Evolutionary conservation across 92 coral and sea anemone genomes (phyloP), one percentile per base, ranked within the genome.

Genomic region (Umimayanthus kanabou): DNA sequence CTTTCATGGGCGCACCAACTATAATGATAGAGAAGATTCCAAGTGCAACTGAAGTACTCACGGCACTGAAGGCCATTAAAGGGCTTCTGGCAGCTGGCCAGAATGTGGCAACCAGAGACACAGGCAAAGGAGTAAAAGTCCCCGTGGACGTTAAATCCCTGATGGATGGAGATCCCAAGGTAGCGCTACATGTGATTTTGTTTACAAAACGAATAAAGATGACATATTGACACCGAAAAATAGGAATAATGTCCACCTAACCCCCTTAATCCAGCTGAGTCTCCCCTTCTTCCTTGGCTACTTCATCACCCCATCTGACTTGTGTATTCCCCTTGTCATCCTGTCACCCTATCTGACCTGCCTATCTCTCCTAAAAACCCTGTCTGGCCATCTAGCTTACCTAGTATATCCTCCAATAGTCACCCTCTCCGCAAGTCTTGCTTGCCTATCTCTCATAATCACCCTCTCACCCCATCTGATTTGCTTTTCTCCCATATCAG

Each of bases 1-100:
- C 94, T 6, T 88, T 84, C 76, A 97, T 97, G 99, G 99, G 99
- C 64, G 99, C 99, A 37, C 99, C 99, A 30, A 93, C 90, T 11
- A 93, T 97, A 57, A 18, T 89, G 5, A 39, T 92, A 40, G 99
- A 97, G 71, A 95, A 91, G 65, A 14, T 95, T 53, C 76, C 90
- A 73, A 85, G 92, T 50, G 96, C 93, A 22, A 22, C 29, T 28
- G 99, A 97, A 73, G 25, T 92, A 39, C 58, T 76, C 22, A 71
- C 89, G 6, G 93, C 98, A 13, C 53, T 89, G 64, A 82, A 88
- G 66, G 96, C 95, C 39, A 64, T 94, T 6, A 57, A 87, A 42
- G 89, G 86, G 42, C 70, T 93, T 43, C 64, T 89, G 49, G 53
- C 81, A 33, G 91, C 85, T 72, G 81, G 78, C 6, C 39, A 88